Evolutionary conservation across 2,113 vertebrate species (phyloP).

Genomic region (Cisticola juncidis): DNA sequence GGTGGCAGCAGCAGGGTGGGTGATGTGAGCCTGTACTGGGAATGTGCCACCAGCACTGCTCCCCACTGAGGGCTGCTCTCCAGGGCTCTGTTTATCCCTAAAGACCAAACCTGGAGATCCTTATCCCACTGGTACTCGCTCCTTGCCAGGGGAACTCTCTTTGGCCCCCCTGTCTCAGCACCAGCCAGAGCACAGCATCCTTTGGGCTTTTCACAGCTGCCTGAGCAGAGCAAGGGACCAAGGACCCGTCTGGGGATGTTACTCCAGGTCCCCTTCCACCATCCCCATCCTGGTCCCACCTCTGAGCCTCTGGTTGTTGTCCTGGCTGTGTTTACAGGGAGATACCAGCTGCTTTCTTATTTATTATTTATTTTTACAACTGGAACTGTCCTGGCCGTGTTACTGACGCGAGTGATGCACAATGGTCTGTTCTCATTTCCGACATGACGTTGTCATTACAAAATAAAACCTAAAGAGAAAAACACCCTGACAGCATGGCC

Average conservation of each 20-base stretch:
- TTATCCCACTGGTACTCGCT: neutral
- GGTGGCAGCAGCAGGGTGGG: neutral
- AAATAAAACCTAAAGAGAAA: constrained; percentile 62
- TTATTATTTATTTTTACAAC: constrained; percentile 73
- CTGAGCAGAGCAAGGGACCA: neutral
- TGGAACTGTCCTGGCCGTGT: constrained; percentile 55
- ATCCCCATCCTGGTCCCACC: neutral
- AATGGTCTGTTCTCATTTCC: neutral
- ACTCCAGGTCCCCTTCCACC: neutral
- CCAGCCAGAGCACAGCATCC: neutral
- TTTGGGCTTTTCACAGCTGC: neutral
- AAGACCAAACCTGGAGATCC: neutral
- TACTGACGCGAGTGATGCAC: neutral
- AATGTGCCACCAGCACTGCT: neutral
- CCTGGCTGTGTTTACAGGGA: neutral
- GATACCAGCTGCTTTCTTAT: constrained; percentile 46
- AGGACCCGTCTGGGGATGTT: neutral
- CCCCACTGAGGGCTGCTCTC: neutral
- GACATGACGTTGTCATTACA: neutral
- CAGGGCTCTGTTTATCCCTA: neutral
- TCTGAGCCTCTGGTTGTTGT: neutral
- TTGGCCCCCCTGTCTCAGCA: neutral
- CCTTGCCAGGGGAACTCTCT: neutral
- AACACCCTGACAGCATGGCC: neutral
- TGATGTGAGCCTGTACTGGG: neutral